Evolutionary conservation across 1,140 invertebrate species (phyloP), one percentile per base, ranked within the genome.

Genomic region (Ostrea edulis): DNA sequence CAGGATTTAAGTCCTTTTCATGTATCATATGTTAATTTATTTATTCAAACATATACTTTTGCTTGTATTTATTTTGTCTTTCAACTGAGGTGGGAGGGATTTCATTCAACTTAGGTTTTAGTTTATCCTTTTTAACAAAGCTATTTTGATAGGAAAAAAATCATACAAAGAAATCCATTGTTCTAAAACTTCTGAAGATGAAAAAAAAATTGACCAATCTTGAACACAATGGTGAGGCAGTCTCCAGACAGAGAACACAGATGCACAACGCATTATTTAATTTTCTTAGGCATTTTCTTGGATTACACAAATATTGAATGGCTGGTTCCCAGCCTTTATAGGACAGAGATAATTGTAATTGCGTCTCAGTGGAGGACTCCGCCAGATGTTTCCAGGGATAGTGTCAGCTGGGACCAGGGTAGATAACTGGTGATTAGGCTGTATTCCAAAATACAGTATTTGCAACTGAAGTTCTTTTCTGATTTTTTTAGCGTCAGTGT

Each of bases 271-370:
- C 25, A 14, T 35, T 77, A 77, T 77, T 77, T 77, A 77, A 77
- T 77, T 77, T 77, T 77, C 25, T 29, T 29, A 77, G 29, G 68
- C 25, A 77, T 77, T 77, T 77, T 77, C 68, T 35, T 77, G 68
- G 68, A 77, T 77, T 77, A 77, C 25, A 29, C 68, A 35, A 29
- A 77, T 77, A 77, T 77, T 77, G 68, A 77, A 29, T 77, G 68
- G 68, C 25, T 17, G 22, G 29, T 22, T 29, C 12, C 14, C 68
- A 77, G 68, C 25, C 68, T 77, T 77, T 77, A 44, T 77, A 77
- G 68, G 68, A 25, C 25, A 29, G 68, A 77, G 68, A 12, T 77
- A 77, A 77, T 77, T 25, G 29, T 77, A 77, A 77, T 77, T 77
- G 11, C 29, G 68, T 77, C 68, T 77, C 68, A 5, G 25, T 35